These are phyloP conservation scores for Saguinus imperator DNA, from an alignment of 2,113 vertebrate genomes.

Conservation along the genomic window DNA sequence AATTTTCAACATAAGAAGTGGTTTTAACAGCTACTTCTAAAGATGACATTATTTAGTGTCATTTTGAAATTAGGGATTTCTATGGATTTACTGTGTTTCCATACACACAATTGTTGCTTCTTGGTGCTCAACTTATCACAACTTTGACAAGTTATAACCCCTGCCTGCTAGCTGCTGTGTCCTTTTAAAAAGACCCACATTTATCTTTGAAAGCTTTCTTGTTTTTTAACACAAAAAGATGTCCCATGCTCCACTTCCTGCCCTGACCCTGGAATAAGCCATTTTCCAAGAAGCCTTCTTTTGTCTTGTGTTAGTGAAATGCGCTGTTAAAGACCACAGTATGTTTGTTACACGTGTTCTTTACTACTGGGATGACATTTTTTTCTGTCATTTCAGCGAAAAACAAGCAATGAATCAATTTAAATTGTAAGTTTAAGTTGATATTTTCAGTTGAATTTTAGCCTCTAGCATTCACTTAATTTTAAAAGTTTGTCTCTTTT, in stretches of 20 bases:
- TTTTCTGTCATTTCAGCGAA: constrained; percentile 13
- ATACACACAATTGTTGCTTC: background rate
- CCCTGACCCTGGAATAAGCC: background rate
- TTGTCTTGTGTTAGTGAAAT: background rate
- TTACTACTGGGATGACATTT: background rate
- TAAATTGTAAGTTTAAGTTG: constrained; percentile 12
- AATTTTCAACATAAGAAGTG: background rate
- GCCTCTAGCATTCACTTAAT: background rate
- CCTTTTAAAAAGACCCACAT: background rate
- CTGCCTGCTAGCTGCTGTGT: background rate
- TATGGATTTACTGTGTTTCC: background rate
- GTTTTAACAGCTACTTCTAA: background rate
- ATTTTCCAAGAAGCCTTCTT: background rate
- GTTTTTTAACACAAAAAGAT: background rate
- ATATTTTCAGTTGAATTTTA: constrained; percentile 47
- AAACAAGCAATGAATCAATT: background rate
- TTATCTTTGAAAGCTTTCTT: background rate
- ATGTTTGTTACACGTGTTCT: background rate
- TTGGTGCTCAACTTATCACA: background rate
- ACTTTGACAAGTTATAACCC: background rate
- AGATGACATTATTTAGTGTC: background rate
- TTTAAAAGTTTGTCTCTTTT: background rate
- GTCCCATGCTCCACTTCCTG: background rate
- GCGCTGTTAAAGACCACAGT: background rate
- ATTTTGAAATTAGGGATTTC: background rate